phyloP scores from a whole-genome alignment of 2,113 vertebrate genomes.

The Gulo gulo region DNA sequence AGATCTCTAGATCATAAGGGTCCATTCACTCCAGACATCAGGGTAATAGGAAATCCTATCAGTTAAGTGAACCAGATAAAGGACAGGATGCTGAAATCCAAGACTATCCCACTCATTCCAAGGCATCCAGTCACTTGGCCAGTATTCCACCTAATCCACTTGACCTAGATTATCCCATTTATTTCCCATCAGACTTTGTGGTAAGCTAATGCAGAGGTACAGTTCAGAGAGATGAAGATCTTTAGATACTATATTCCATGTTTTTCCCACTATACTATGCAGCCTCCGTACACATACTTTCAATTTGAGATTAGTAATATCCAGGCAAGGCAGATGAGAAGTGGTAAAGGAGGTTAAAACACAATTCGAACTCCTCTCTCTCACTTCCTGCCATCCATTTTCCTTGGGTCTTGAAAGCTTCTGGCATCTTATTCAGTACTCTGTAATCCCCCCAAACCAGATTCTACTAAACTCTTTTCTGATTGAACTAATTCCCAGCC shows the following conservation, averaged over 20 bases:
- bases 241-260: not conserved
- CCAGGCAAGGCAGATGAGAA: not conserved
- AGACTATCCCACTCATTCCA: not conserved
- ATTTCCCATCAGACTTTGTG: not conserved
- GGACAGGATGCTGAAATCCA: conserved; percentile 24
- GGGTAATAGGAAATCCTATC: not conserved
- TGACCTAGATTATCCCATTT: not conserved
- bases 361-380: not conserved
- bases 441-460: not conserved
- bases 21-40: not conserved
- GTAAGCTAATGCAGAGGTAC: not conserved
- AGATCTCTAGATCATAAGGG: not conserved
- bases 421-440: not conserved
- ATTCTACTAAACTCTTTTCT: not conserved
- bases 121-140: not conserved
- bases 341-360: not conserved
- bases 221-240: not conserved
- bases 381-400: not conserved
- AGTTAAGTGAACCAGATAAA: not conserved
- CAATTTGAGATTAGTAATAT: not conserved
- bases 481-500: not conserved
- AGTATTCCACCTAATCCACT: not conserved
- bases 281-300: not conserved
- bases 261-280: not conserved
- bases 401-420: conserved; percentile 10